Conservation (phyloP, 2,113 vertebrate species). For the Pungitius pungitius region DNA sequence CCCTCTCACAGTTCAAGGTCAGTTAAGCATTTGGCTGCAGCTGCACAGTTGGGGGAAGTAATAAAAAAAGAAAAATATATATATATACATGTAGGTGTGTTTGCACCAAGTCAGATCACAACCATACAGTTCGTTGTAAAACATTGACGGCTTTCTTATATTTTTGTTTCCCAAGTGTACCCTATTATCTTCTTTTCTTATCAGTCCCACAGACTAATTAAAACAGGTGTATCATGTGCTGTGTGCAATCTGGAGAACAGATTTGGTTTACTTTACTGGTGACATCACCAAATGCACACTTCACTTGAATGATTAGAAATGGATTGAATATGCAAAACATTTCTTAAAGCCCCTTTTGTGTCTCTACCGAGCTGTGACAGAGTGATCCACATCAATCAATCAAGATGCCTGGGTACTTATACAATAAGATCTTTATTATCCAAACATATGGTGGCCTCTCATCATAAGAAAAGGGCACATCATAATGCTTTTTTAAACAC, state of each 20-base stretch:
- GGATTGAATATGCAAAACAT: not conserved
- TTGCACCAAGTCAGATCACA: not conserved
- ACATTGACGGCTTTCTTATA: not conserved
- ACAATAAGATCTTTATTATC: conserved; percentile 55
- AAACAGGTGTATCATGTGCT: not conserved
- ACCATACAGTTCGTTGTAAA: not conserved
- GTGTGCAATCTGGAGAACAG: not conserved
- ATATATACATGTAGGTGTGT: not conserved
- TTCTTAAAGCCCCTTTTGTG: not conserved
- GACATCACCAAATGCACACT: not conserved
- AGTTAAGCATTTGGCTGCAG: not conserved
- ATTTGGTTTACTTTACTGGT: not conserved
- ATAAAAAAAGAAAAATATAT: no score
- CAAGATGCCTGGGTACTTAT: not conserved
- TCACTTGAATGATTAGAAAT: not conserved
- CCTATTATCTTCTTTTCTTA: not conserved
- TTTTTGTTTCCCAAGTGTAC: not conserved
- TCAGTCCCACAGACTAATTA: not conserved
- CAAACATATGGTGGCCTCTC: conserved; percentile 36
- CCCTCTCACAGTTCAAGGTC: conserved; percentile 25
- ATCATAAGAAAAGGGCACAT: conserved; percentile 58
- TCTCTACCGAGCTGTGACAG: not conserved
- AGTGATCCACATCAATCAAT: not conserved
- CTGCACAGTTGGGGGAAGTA: not conserved
- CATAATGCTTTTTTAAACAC: conserved; percentile 42